phyloP scores from a whole-genome alignment of 2,888 invertebrate species.

The Limnephilus lunatus region DNA sequence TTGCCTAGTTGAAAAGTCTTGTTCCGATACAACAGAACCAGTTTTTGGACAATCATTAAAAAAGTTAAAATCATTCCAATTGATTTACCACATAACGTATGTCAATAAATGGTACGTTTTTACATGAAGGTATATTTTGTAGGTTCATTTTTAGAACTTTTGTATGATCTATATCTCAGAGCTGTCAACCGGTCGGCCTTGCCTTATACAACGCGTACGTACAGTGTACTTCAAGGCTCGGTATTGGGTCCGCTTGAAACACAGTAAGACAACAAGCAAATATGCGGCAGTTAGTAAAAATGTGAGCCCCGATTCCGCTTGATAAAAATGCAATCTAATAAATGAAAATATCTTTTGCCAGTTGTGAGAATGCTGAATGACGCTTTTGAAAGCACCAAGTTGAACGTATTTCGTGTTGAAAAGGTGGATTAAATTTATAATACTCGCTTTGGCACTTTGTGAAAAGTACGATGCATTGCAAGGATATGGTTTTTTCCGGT shows the following conservation, averaged over 20 bases:
- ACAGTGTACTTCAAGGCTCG: slow-evolving; percentile 38
- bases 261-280: background rate
- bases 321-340: background rate
- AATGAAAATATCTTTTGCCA: background rate
- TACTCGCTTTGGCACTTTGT: slow-evolving; percentile 18
- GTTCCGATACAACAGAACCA: background rate
- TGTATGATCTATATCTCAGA: background rate
- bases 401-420: slow-evolving; percentile 10
- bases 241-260: background rate
- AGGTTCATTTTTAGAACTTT: background rate
- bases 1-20: background rate
- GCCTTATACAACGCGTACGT: slow-evolving; percentile 50
- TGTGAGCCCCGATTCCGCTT: background rate
- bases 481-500: background rate
- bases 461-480: background rate
- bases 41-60: background rate
- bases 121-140: background rate
- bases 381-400: background rate
- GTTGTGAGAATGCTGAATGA: background rate
- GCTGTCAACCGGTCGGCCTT: slow-evolving; percentile 57
- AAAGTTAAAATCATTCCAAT: background rate
- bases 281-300: background rate
- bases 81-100: background rate
- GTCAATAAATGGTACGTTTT: background rate
- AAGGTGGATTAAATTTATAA: slow-evolving; percentile 13